Conservation (phyloP, 2,113 vertebrate genomes). For the Brachyhypopomus occidentalis region DNA sequence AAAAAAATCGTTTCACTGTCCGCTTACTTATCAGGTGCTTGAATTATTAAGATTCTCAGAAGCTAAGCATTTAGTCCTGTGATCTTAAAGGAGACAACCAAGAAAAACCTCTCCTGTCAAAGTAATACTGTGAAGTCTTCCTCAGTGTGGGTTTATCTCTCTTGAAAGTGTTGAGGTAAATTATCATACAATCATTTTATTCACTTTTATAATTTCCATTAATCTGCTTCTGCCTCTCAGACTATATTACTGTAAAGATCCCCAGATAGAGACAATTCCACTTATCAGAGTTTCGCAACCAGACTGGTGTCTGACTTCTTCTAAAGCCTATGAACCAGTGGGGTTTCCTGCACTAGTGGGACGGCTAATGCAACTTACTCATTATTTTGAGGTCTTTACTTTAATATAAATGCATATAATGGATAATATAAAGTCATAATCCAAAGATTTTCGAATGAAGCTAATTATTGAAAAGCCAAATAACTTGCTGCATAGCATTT, state of each 20-base stretch:
- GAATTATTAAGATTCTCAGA: slow-evolving; percentile 21
- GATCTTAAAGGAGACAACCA: not conserved
- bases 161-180: slow-evolving; percentile 35
- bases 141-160: not conserved
- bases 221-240: slow-evolving; percentile 48
- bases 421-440: slow-evolving; percentile 23
- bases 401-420: slow-evolving; percentile 19
- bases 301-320: slow-evolving; percentile 22
- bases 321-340: not conserved
- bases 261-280: slow-evolving; percentile 40
- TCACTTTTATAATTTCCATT: slow-evolving; percentile 47
- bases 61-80: slow-evolving; percentile 26
- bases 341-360: not conserved
- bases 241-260: slow-evolving; percentile 51
- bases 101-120: not conserved
- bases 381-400: slow-evolving; percentile 9
- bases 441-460: not conserved
- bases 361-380: slow-evolving; percentile 8
- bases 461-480: slow-evolving; percentile 1
- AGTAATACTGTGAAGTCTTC: not conserved
- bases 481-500: not conserved
- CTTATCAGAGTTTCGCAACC: slow-evolving; percentile 38
- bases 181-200: slow-evolving; percentile 32
- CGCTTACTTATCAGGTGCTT: slow-evolving; percentile 14
- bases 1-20: slow-evolving; percentile 17